Evolutionary conservation across 2,113 vertebrate genomes (phyloP).

Genomic region (Mormoops blainvillei): DNA sequence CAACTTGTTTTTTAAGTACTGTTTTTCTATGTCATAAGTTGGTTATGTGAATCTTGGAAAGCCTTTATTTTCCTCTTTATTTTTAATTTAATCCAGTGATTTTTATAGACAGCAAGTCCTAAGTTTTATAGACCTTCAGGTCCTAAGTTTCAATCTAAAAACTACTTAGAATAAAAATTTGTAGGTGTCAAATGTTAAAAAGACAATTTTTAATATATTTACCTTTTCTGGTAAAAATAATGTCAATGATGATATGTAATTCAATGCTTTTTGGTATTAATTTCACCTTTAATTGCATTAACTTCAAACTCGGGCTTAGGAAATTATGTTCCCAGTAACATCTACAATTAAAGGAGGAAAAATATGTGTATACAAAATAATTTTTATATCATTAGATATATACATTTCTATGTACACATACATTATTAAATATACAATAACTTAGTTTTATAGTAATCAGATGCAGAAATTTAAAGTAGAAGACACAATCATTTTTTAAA

Average conservation of each 20-base stretch:
- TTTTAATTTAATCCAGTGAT: background rate
- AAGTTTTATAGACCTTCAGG: background rate
- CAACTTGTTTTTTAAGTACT: background rate
- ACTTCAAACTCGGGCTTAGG: background rate
- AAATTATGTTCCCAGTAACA: background rate
- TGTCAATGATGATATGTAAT: background rate
- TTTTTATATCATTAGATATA: background rate
- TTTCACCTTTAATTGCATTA: background rate
- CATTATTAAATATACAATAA: background rate
- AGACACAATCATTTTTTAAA: background rate
- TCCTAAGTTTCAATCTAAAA: background rate
- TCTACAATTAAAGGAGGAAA: background rate
- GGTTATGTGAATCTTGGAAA: background rate
- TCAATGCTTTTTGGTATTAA: background rate
- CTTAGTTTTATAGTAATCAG: background rate
- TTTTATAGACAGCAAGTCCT: background rate
- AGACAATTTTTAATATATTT: background rate
- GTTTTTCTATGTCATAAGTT: background rate
- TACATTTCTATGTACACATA: background rate
- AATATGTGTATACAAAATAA: background rate
- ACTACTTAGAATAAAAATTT: conserved; percentile 1
- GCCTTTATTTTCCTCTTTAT: background rate
- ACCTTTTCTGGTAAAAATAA: background rate
- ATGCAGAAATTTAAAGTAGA: background rate
- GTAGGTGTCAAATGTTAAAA: background rate